A percentile compares a stretch with the other conserved stretches of the same genome.
Conservation (phyloP, 2,888 invertebrate species). For the Argyresthia goedartella region DNA sequence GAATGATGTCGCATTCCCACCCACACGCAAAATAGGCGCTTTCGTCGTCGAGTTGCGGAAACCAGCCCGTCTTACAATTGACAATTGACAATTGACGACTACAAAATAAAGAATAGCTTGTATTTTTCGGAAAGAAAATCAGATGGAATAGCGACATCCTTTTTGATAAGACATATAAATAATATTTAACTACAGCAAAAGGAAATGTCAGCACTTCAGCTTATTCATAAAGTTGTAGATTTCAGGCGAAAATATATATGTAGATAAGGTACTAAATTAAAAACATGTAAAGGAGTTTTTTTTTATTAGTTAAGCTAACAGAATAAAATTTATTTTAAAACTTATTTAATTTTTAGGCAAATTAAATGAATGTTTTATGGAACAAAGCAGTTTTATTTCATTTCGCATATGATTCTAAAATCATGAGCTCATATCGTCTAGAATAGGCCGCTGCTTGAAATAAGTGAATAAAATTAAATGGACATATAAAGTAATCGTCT, state of each 20-base stretch:
- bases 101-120: background rate
- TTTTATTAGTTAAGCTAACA: background rate
- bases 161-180: slow-evolving; percentile 5
- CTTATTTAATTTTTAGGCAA: background rate
- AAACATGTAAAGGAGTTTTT: slow-evolving; percentile 10
- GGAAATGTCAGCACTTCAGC: slow-evolving; percentile 4
- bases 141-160: slow-evolving; percentile 6
- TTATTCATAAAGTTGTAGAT: slow-evolving; percentile 5
- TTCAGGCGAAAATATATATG: slow-evolving; percentile 5
- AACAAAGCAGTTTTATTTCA: background rate
- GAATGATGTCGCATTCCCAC: no score
- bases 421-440: background rate
- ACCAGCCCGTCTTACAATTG: no score
- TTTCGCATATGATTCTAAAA: background rate
- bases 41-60: no score
- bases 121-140: background rate
- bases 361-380: background rate
- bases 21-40: no score
- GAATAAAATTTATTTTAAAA: no score
- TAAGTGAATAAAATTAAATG: no score
- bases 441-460: background rate
- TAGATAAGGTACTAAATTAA: slow-evolving; percentile 31
- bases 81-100: no score
- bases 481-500: no score
- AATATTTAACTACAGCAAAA: slow-evolving; percentile 4